Evolutionary conservation across 2,888 invertebrate genomes (phyloP), one percentile per base, ranked within the genome.

Genomic region (Theretra japonica): DNA sequence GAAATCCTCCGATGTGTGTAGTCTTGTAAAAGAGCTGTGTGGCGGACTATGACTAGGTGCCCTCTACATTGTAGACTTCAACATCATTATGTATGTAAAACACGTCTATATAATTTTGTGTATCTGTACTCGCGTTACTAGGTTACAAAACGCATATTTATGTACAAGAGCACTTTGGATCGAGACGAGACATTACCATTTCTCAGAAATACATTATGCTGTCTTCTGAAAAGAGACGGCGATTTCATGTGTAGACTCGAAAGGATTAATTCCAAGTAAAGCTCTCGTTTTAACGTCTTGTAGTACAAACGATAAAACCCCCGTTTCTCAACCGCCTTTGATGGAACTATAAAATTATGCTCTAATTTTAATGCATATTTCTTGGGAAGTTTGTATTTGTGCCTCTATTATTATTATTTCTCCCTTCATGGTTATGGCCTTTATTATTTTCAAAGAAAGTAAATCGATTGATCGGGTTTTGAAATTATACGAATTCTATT

Each of bases 241-340:
- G 65, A 60, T 30, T 60, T 60, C 33, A 60, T 60, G 60, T 59
- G 59, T 30, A 30, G 30, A 60, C 30, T 60, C n/a, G 19, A 33
- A 60, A 60, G 65, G 48, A 65, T 48, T 65, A 65, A 41, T 65
- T 65, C 65, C 23, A 30, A 60, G 30, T 65, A 65, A 21, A 65
- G 23, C 23, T 65, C 17, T 65, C 65, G 23, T 6, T 23, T 65
- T 41, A 65, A 65, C 41, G 62, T 23, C 23, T 7, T 60, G 30
- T 60, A n/a, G 19, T n/a, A 65, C 33, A 41, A 62, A 41, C 33
- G 15, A 59, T 53, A 41, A 62, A 21, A 19, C n/a, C 60, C 17
- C 65, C 4, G 17, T 48, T 65, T 23, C 48, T 15, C n/a, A 33
- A n/a, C 15, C n/a, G 53, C 15, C 5, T 65, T 48, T 48, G 15